Evolutionary conservation across 2,888 invertebrate genomes (phyloP), one percentile per base, ranked within the genome.

Genomic region (Agrochola circellaris): DNA sequence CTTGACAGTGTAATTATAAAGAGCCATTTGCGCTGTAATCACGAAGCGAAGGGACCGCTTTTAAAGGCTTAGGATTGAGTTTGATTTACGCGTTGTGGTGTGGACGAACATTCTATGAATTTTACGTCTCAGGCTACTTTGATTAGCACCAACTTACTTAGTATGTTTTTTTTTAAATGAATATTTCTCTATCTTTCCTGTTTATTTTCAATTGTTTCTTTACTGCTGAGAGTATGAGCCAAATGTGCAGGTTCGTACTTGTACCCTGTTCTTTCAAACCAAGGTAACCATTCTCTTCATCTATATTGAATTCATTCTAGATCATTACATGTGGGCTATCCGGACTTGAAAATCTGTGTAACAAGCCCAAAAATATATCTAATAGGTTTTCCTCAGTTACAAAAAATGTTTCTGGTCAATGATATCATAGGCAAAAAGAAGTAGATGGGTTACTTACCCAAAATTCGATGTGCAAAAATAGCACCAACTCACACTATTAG

Each of bases 1-100:
- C 93, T 93, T 93, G 93, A 92, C 92, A 92, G 89, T 90, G 91
- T 90, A 93, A 93, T 93, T 93, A 92, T 90, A 90, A 89, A 81
- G 86, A 89, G 88, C 87, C 87, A 89, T 92, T 88, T 91, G 89
- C 75, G 80, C 82, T 85, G 83, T 78, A 87, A 90, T 90, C 90
- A 90, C 91, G 89, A 90, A 89, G 88, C 90, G 91, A 92, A 91
- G 87, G 90, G 91, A 89, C 80, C 77, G 77, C 73, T 84, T 73
- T 79, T 75, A 75, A 81, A 77, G 61, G 34, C 58, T 70, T 74
- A 75, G 65, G 82, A 58, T 13, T 0, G 11, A 15, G 64, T 54
- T 83, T 88, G 51, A 68, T 79, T 82, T 73, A 38, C 75, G 78
- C 85, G 77, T 4, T 67, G 5, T 23, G 1, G 15, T 67, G 8